Conservation (phyloP, 1,140 invertebrate genomes). For the Xylocopa sonorina region DNA sequence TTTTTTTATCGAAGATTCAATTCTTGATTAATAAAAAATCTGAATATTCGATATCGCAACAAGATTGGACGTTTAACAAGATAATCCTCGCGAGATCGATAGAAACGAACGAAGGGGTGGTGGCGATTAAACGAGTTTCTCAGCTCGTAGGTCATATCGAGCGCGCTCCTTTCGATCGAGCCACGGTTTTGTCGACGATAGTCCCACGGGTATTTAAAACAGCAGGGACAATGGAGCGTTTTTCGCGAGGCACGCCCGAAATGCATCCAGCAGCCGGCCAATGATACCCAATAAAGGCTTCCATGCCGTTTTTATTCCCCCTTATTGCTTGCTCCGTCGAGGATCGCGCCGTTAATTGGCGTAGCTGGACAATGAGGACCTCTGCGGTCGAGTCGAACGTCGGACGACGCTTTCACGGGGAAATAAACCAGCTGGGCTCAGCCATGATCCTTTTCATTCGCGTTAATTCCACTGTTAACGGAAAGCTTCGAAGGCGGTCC, state of each 20-base stretch:
- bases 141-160: slow-evolving; percentile 17
- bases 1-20: too few species aligned
- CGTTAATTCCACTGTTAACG: not conserved
- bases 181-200: not conserved
- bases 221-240: slow-evolving; percentile 53
- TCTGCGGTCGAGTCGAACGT: slow-evolving; percentile 26
- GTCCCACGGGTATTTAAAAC: slow-evolving; percentile 6
- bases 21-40: too few species aligned
- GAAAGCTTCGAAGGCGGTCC: not conserved
- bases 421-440: slow-evolving; percentile 21
- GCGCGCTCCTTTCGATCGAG: not conserved
- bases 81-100: not conserved
- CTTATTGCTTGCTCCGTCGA: slow-evolving; percentile 48
- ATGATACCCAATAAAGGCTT: slow-evolving; percentile 64
- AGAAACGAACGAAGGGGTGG: not conserved
- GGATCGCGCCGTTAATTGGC: slow-evolving; percentile 57
- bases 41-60: not conserved
- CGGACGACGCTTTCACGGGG: slow-evolving; percentile 16
- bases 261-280: slow-evolving; percentile 47
- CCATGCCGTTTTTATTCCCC: slow-evolving; percentile 55
- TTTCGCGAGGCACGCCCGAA: slow-evolving; percentile 33
- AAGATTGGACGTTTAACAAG: not conserved
- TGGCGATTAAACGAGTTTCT: not conserved
- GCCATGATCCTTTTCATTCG: slow-evolving; percentile 5
- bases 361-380: slow-evolving; percentile 40